Base-by-base conservation (phyloP, 2,888 invertebrate genomes). In the Cecidostiba fungosa region DNA sequence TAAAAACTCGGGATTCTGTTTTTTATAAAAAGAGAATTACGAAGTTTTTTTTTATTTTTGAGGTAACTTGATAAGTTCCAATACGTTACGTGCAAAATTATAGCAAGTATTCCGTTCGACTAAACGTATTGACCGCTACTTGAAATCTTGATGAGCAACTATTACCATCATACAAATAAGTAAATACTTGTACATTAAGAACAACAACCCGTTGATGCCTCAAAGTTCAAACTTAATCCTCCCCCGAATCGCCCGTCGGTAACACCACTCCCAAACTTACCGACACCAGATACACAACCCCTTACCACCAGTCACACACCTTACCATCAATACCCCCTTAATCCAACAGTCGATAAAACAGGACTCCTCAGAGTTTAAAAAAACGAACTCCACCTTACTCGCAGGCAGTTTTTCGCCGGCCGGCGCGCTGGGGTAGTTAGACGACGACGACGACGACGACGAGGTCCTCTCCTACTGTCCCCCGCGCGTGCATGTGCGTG, bases 351-450 rank as follows among this genome's bases (percentile, higher is more conserved):
- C 59, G 59, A 26, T 43, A 72, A 80, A 72, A 43, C 73, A 73
- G 80, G 5, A 2, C 6, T 26, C 19, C 12, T 43, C 12, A 10
- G 43, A 14, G 19, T 12, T n/a, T 29, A 2, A 72, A 72, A 70
- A 80, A 80, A 36, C 19, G 29, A 29, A 32, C 69, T 29, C 69
- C 47, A 26, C 32, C 12, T 19, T 23, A 36, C 69, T 54, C 43
- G n/a, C n/a, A 29, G 16, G 70, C 70, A 50, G 59, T 54, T 72
- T 83, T 72, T 80, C 85, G 47, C 77, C 85, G 85, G 81, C 85
- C 85, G 85, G 85, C 81, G 80, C 80, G 81, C 81, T 82, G 77
- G 43, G 29, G 81, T 81, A 54, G 43, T 43, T n/a, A n/a, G n/a
- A n/a, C n/a, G n/a, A n/a, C n/a, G n/a, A n/a, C 12, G 23, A 36